Base-by-base conservation (phyloP, 2,888 invertebrate species). In the Himalopsyche kuldschensis region DNA sequence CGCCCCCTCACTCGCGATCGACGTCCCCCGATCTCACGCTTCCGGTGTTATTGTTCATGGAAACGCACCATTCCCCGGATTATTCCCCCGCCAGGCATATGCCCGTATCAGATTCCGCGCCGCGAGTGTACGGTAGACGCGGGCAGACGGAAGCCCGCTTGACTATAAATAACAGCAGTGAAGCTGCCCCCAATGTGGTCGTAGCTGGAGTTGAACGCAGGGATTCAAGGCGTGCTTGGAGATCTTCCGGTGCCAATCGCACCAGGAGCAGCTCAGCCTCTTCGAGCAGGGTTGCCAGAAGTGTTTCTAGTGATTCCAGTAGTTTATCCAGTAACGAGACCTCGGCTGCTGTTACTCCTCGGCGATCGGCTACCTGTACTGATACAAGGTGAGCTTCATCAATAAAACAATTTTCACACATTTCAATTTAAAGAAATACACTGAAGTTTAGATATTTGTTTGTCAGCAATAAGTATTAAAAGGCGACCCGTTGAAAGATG, bases 21-120 rank as follows among this genome's bases (percentile, higher is more conserved):
- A 81, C 81, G 4, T 78, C 80, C 11, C 81, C 84, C 2, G 80
- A 85, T 76, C 78, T 86, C n/a, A 80, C 85, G 1, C 77, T 86
- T 15, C 85, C 86, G 11, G 86, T 82, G 46, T 78, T 80, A n/a
- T 79, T 86, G 31, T 86, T 86, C 81, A 82, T 86, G 82, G 84
- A 86, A 55, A 82, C 76, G 24, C 82, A 82, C 17, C 82, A 82
- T 24, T 80, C 84, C 48, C 84, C 85, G 15, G 80, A 76, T 3
- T 76, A 69, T 41, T 84, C 84, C 8, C 79, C 84, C 8, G 55
- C 63, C 11, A 27, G 81, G 17, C 75, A 20, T 8, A 55, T 55
- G 15, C 31, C 20, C 46, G 15, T 0, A 3, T 8, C 69, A 3
- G 81, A 81, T 75, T 80, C 83, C 20, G 83, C 77, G 24, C 84